A percentile compares a stretch with the other conserved stretches of the same genome.
phyloP scores from a whole-genome alignment of 2,797 vertebrate species.

The Heteromormyrus szaboi region DNA sequence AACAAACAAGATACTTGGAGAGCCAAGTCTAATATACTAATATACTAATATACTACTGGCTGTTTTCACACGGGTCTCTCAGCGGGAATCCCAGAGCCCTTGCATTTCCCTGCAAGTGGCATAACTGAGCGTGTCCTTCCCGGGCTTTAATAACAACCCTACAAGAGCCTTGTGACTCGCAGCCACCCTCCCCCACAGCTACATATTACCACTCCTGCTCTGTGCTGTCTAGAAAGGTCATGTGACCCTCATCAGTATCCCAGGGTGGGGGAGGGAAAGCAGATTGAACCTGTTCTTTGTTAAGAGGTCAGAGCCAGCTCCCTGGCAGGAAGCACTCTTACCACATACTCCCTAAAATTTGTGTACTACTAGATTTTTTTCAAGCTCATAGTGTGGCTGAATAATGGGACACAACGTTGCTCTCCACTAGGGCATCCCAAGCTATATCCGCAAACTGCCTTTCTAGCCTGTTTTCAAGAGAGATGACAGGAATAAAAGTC shows the following conservation, averaged over 20 bases:
- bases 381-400: not conserved
- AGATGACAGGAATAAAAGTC: not conserved
- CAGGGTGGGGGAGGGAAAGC: conserved; percentile 65
- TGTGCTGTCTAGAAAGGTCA: conserved; percentile 78
- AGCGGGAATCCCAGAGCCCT: conserved; percentile 22
- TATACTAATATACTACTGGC: conserved; percentile 50
- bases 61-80: conserved; percentile 30
- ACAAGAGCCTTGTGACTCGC: conserved; percentile 18
- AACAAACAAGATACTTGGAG: conserved; percentile 44
- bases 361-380: conserved; percentile 45
- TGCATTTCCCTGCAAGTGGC: conserved; percentile 44
- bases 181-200: conserved; percentile 53
- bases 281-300: conserved; percentile 80
- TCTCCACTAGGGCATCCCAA: not conserved
- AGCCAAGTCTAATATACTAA: conserved; percentile 48
- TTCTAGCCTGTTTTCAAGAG: not conserved
- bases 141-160: conserved; percentile 46
- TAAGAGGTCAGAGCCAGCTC: conserved; percentile 76
- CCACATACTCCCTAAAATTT: conserved; percentile 62
- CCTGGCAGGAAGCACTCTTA: conserved; percentile 61
- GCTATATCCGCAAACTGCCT: not conserved
- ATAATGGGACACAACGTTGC: not conserved
- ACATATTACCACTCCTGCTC: conserved; percentile 71
- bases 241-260: conserved; percentile 77
- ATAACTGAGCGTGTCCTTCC: conserved; percentile 37